Evolutionary conservation across 1,140 invertebrate species (phyloP), one percentile per base, ranked within the genome.

Genomic region (Lysiphlebus fabarum): DNA sequence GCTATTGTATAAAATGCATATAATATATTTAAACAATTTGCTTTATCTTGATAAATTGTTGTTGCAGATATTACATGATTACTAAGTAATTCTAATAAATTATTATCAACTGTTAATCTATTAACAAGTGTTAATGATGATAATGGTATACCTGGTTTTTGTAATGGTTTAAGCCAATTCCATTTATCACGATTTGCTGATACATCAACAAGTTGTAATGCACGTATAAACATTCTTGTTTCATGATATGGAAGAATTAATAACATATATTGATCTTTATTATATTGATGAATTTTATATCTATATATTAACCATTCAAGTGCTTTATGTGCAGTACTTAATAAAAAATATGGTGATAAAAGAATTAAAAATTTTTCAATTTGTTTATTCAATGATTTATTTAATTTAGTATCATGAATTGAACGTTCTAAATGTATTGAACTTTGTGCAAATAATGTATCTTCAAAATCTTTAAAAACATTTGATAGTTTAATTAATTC

Each of bases 301-400:
- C 94, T 86, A 62, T 90, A 84, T 49, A 97, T 85, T 4, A 98
- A 80, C 95, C 95, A 98, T 83, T 98, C 96, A 33, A 98, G 74
- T 17, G 91, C 87, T 83, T 96, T 92, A 58, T 96, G 91, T 8
- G 93, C 84, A 10, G 90, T 85, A 70, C 88, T 89, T 0, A 95
- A 73, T 40, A 93, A 74, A 67, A 97, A 88, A 74, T 95, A 96
- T 6, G 95, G 95, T 1, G 93, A 92, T 8, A 96, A 64, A 41
- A 88, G 77, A 41, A 89, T 73, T 0, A 97, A 73, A 79, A 96
- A 97, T 59, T 87, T 86, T 51, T 85, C 82, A n/a, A 98, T 90
- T 8, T 80, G 82, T 43, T 81, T 73, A 79, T 96, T 82, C 14
- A 98, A 75, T 69, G 87, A 84, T 56, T 87, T 73, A 72, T 98